Conservation (phyloP, 2,797 vertebrate species). For the Ctenochaetus hawaiiensis region DNA sequence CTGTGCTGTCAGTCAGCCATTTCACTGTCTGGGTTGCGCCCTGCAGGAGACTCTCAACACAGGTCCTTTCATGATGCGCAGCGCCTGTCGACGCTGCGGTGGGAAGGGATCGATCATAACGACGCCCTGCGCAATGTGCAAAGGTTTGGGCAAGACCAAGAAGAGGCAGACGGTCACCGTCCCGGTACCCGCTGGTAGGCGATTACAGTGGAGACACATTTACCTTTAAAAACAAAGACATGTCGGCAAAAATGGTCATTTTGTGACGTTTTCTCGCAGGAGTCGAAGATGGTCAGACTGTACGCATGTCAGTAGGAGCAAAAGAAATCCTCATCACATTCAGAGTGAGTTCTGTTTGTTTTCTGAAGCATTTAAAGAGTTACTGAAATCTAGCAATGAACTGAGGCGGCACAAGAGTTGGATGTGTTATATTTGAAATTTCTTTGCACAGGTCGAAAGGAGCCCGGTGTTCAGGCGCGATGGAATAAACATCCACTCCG, state of each 20-base stretch:
- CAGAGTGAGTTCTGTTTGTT: slow-evolving; percentile 83
- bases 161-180: slow-evolving; percentile 91
- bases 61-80: slow-evolving; percentile 93
- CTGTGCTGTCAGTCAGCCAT: neutral
- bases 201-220: neutral
- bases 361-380: neutral
- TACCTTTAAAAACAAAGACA: neutral
- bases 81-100: slow-evolving; percentile 90
- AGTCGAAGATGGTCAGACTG: slow-evolving; percentile 93
- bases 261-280: slow-evolving; percentile 78
- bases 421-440: neutral
- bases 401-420: no score
- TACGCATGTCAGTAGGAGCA: slow-evolving; percentile 91
- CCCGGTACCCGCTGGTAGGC: slow-evolving; percentile 93
- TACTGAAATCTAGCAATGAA: neutral
- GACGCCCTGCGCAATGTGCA: slow-evolving; percentile 87
- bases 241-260: accelerated
- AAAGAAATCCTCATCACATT: slow-evolving; percentile 95
- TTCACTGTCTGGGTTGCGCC: neutral
- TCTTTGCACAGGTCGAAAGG: slow-evolving; percentile 89
- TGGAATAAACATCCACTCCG: slow-evolving; percentile 93
- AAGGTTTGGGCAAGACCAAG: slow-evolving; percentile 91
- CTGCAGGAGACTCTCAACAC: slow-evolving; percentile 92
- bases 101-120: slow-evolving; percentile 90
- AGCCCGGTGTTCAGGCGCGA: slow-evolving; percentile 91